Conservation (phyloP, 2,888 invertebrate species). For the Caenorhabditis macrosperma region DNA sequence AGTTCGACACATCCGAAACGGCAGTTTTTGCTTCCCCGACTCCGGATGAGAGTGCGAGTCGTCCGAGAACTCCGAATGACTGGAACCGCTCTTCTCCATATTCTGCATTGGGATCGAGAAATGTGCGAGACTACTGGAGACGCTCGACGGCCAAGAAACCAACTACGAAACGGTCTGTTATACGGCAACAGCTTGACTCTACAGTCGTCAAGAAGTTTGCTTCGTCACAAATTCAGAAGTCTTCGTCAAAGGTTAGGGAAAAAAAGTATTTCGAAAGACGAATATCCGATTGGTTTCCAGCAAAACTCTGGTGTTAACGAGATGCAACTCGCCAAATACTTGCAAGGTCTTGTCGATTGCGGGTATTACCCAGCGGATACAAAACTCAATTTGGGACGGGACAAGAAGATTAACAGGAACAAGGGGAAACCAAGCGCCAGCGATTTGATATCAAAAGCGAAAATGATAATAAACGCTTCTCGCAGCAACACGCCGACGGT, state of each 20-base stretch:
- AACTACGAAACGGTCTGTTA: background rate
- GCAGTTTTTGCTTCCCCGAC: constrained; percentile 28
- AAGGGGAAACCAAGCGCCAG: background rate
- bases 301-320: background rate
- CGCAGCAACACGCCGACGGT: constrained; percentile 6
- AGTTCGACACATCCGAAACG: background rate
- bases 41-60: constrained; percentile 61
- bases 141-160: constrained; percentile 3
- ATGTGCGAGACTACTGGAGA: constrained; percentile 46
- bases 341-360: background rate
- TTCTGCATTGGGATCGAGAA: constrained; percentile 33
- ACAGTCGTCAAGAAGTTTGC: background rate
- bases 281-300: too few species aligned
- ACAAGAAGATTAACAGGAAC: background rate
- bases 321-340: background rate
- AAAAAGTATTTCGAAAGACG: too few species aligned
- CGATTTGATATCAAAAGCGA: constrained; percentile 22
- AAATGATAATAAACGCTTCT: constrained; percentile 7
- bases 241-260: background rate
- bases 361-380: background rate
- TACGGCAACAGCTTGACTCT: constrained; percentile 3
- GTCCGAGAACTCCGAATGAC: constrained; percentile 37
- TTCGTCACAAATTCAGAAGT: constrained; percentile 2
- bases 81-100: background rate
- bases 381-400: background rate